Evolutionary conservation across 2,113 vertebrate species (phyloP).

Genomic region (Cyanoramphus novaezelandiae): DNA sequence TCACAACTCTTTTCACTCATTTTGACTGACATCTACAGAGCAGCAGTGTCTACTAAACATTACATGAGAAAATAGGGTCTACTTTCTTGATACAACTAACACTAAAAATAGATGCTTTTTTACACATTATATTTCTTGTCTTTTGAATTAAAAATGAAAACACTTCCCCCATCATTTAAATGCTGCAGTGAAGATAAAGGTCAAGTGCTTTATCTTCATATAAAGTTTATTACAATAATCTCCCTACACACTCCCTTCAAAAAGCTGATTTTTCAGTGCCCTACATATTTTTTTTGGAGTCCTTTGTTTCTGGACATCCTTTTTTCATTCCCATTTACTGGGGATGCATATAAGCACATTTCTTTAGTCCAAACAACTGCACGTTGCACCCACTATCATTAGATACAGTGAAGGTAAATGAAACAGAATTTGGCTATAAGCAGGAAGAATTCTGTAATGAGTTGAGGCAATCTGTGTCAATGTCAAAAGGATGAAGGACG

Average conservation of each 20-base stretch:
- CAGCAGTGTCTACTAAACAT: not conserved
- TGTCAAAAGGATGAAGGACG: conserved; percentile 42
- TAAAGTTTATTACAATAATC: conserved; percentile 55
- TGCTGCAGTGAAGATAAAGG: conserved; percentile 36
- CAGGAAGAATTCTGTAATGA: not conserved
- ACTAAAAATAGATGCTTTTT: conserved; percentile 2
- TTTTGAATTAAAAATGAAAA: conserved; percentile 50
- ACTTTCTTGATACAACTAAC: not conserved
- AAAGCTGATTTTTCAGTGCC: conserved; percentile 43
- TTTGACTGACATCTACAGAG: conserved; percentile 5
- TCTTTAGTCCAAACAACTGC: conserved; percentile 18
- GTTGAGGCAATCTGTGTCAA: conserved; percentile 24
- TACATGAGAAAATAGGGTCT: not conserved
- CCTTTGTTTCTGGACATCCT: conserved; percentile 32
- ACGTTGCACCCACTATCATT: not conserved
- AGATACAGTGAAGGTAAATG: not conserved
- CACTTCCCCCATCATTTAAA: conserved; percentile 12
- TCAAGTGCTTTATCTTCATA: conserved; percentile 54
- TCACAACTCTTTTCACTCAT: not conserved
- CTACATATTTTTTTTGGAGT: not conserved
- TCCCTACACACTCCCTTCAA: conserved; percentile 12
- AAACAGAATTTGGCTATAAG: not conserved
- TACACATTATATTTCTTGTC: not conserved
- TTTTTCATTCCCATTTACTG: conserved; percentile 12
- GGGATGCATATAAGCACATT: not conserved